A percentile compares a stretch with the other conserved stretches of the same genome.
These are phyloP conservation scores for Pristionchus exspectatus DNA, from an alignment of 2,888 invertebrate genomes.

Conservation along the genomic window DNA sequence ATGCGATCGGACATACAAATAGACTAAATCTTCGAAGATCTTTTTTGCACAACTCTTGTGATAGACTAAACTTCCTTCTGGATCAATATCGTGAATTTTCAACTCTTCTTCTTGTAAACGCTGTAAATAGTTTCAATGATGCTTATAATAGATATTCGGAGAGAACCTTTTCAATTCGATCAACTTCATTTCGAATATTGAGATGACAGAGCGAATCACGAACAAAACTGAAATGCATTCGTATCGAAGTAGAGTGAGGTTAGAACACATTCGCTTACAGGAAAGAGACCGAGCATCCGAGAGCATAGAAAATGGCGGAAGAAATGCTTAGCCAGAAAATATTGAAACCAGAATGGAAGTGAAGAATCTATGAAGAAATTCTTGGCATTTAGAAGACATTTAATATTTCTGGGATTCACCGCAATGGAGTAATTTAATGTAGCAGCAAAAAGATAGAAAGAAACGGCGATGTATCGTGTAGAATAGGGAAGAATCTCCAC, in stretches of 20 bases:
- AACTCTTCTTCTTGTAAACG: background rate
- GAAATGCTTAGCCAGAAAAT: background rate
- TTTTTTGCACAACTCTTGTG: background rate
- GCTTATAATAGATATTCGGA: background rate
- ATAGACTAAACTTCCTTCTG: background rate
- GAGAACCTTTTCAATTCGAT: background rate
- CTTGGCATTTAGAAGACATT: background rate
- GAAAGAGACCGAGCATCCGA: background rate
- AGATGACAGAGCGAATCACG: background rate
- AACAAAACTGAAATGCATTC: background rate
- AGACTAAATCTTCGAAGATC: constrained; percentile 12
- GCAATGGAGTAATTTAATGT: background rate
- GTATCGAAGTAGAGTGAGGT: background rate
- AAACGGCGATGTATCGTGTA: background rate
- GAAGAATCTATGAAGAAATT: background rate
- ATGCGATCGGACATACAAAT: background rate
- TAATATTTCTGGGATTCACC: background rate
- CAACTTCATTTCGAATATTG: background rate
- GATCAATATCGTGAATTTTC: background rate
- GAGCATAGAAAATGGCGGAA: background rate
- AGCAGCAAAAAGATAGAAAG: background rate
- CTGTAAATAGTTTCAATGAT: background rate
- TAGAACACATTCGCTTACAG: background rate
- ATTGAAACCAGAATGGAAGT: background rate
- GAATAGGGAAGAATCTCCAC: background rate